phyloP scores from a whole-genome alignment of 2,888 invertebrate species.

The Stenchaetothrips biformis region DNA sequence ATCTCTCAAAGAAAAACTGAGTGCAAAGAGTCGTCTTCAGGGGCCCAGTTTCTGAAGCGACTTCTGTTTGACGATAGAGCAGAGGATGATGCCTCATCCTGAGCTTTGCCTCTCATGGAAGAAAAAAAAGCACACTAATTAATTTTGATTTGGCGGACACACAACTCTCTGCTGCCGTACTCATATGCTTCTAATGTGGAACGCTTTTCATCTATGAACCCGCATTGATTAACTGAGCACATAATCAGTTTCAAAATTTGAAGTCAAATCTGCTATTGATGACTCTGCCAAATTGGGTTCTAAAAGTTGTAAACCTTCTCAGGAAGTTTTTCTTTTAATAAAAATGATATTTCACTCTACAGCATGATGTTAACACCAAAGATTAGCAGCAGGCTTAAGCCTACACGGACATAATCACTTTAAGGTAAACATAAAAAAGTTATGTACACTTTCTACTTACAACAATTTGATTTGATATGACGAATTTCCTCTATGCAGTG shows the following conservation, averaged over 20 bases:
- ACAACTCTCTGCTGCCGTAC: too few species aligned
- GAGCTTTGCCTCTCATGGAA: background rate
- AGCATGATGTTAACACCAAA: background rate
- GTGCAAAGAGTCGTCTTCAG: background rate
- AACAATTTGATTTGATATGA: slow-evolving; percentile 15
- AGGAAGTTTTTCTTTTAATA: background rate
- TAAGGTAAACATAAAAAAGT: slow-evolving; percentile 4
- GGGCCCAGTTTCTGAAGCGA: slow-evolving; percentile 13
- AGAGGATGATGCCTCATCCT: background rate
- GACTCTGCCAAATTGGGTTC: background rate
- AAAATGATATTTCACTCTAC: background rate
- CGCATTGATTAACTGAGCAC: background rate
- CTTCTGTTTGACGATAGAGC: background rate
- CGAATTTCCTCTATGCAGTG: slow-evolving; percentile 5
- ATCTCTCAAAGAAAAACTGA: background rate
- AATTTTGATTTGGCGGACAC: background rate
- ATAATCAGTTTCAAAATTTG: background rate
- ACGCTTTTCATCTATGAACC: background rate
- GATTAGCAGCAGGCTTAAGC: background rate
- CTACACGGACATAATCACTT: background rate
- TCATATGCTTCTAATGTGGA: background rate
- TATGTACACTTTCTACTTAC: background rate
- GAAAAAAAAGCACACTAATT: background rate
- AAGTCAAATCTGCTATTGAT: background rate
- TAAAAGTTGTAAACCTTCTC: background rate